Conservation (phyloP, 1,140 invertebrate species). For the Lasioglossum albipes region DNA sequence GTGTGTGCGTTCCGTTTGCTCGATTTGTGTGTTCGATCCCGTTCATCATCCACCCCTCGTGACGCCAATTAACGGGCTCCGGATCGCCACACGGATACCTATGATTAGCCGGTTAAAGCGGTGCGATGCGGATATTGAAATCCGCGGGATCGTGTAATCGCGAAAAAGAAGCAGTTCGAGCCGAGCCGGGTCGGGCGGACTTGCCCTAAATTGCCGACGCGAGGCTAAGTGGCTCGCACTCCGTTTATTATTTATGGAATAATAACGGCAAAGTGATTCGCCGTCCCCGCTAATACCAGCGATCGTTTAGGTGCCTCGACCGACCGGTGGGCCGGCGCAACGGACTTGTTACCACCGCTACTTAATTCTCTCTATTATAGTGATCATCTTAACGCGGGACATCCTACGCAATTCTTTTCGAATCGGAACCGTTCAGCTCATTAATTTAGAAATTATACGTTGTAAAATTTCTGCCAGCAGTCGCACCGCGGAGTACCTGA, state of each 20-base stretch:
- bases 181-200: background rate
- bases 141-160: conserved; percentile 40
- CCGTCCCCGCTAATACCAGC: background rate
- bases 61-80: conserved; percentile 51
- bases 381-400: background rate
- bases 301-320: too few relatives aligned
- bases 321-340: background rate
- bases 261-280: conserved; percentile 29
- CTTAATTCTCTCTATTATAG: conserved; percentile 3
- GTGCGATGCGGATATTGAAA: conserved; percentile 62
- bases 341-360: background rate
- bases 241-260: conserved; percentile 43
- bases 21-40: conserved; percentile 2
- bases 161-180: conserved; percentile 20
- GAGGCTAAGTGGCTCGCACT: background rate
- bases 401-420: background rate
- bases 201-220: conserved; percentile 33
- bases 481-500: too few relatives aligned
- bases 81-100: conserved; percentile 26
- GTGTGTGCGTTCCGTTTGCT: background rate
- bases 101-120: conserved; percentile 59
- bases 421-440: background rate
- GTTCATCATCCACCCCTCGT: conserved; percentile 16
- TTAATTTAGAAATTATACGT: background rate
- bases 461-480: too few relatives aligned